Percentiles rank a stretch among this genome's conserved stretches.
phyloP scores from a whole-genome alignment of 92 coral and sea anemone species.

The Isaurus tuberculatus region DNA sequence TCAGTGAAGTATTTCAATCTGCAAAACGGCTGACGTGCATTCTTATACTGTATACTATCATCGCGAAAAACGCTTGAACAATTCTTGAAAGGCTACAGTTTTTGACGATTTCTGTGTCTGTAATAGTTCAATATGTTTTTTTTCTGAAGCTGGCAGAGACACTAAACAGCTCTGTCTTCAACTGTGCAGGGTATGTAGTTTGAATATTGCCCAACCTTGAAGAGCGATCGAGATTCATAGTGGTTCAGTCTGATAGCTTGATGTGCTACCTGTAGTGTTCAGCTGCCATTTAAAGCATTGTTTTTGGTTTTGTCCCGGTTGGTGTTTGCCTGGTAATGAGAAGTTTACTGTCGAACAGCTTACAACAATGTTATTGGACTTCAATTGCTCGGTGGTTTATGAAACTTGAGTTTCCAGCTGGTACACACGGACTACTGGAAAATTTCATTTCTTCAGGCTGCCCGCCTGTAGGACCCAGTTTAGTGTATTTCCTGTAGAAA shows the following conservation, averaged over 20 bases:
- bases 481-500: constrained; percentile 13
- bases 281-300: background rate
- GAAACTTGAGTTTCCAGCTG: background rate
- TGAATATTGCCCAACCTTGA: constrained; percentile 13
- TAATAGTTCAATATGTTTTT: background rate
- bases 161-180: background rate
- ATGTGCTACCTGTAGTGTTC: constrained; percentile 21
- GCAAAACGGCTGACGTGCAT: background rate
- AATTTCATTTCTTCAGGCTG: background rate
- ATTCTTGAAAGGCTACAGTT: background rate
- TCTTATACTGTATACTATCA: background rate
- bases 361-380: background rate
- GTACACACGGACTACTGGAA: constrained; percentile 7
- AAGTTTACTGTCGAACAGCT: background rate
- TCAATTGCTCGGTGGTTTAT: background rate
- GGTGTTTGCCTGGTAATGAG: background rate
- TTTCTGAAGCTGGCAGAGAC: background rate
- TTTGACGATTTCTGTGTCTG: background rate
- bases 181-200: background rate
- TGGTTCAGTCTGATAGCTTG: background rate
- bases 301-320: background rate
- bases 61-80: constrained; percentile 1
- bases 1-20: constrained; percentile 16
- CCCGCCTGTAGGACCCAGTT: background rate
- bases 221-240: background rate